Conservation (phyloP, 2,888 invertebrate genomes). For the Drosophila fungiperda region DNA sequence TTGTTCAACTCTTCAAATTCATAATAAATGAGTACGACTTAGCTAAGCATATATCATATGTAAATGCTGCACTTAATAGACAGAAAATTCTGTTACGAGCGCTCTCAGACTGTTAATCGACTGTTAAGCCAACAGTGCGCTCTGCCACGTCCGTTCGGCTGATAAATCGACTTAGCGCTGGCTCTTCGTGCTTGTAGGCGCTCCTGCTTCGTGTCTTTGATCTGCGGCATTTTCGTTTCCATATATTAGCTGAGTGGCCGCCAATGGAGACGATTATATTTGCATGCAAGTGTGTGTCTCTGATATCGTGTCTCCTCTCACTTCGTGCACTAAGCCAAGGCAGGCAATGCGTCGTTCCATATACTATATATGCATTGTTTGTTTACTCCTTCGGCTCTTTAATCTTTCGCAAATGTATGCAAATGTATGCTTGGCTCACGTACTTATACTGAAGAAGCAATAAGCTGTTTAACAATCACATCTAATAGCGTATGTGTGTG, state of each 20-base stretch:
- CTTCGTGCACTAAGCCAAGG: neutral
- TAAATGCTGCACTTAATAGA: neutral
- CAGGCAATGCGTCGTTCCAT: neutral
- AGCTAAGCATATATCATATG: neutral
- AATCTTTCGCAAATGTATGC: too few relatives aligned
- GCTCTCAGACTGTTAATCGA: neutral
- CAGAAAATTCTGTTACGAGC: neutral
- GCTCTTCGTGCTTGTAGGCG: neutral
- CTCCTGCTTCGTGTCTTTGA: neutral
- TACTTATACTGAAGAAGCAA: slow-evolving; percentile 66
- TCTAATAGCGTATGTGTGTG: slow-evolving; percentile 20
- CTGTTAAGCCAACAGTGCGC: neutral
- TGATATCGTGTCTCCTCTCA: neutral
- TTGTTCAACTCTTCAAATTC: slow-evolving; percentile 32
- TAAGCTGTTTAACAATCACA: slow-evolving; percentile 76
- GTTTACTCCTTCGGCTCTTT: too few relatives aligned
- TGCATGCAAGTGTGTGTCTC: neutral
- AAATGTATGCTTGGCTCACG: slow-evolving; percentile 2
- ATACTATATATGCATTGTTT: too few relatives aligned
- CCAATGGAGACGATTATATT: neutral
- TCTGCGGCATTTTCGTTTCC: neutral
- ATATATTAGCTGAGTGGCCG: neutral
- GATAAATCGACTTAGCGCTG: neutral
- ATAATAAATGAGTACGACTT: slow-evolving; percentile 5
- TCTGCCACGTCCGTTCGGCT: neutral